phyloP scores from a whole-genome alignment of 2,797 vertebrate genomes.

The Epinephelus awoara region DNA sequence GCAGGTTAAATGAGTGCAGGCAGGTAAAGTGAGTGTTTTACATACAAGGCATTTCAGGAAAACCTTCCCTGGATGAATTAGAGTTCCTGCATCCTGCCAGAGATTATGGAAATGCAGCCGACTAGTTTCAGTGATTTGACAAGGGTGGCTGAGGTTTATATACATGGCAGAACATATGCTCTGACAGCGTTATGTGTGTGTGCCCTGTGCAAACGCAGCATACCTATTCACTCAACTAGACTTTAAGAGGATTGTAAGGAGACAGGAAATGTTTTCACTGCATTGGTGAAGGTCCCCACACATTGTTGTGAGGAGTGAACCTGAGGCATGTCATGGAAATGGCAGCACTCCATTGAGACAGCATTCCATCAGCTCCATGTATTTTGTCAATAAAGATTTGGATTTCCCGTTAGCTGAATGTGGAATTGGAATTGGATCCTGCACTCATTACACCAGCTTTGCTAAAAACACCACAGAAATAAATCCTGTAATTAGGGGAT shows the following conservation, averaged over 20 bases:
- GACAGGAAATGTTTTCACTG: conserved; percentile 72
- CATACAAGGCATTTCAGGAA: background rate
- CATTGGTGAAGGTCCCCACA: conserved; percentile 48
- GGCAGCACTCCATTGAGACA: conserved; percentile 64
- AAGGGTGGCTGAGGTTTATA: conserved; percentile 45
- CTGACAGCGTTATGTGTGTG: conserved; percentile 65
- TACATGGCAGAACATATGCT: conserved; percentile 63
- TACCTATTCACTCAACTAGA: conserved; percentile 74
- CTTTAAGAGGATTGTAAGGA: conserved; percentile 73
- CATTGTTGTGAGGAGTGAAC: conserved; percentile 59
- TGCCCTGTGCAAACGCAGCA: conserved; percentile 68
- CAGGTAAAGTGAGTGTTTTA: background rate
- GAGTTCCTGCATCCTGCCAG: conserved; percentile 3
- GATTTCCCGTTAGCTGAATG: conserved; percentile 60
- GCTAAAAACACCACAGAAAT: conserved; percentile 46
- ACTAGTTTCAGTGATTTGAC: conserved; percentile 45
- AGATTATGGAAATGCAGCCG: conserved; percentile 61
- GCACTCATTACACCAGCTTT: conserved; percentile 26
- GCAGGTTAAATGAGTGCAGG: background rate
- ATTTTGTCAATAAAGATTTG: conserved; percentile 71
- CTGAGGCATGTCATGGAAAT: conserved; percentile 69
- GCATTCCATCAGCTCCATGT: conserved; percentile 61
- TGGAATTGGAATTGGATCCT: conserved; percentile 36
- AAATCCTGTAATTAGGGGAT: conserved; percentile 33
- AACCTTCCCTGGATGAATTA: conserved; percentile 10